phyloP scores from a whole-genome alignment of 2,113 vertebrate species.

The Poecilia latipinna region DNA sequence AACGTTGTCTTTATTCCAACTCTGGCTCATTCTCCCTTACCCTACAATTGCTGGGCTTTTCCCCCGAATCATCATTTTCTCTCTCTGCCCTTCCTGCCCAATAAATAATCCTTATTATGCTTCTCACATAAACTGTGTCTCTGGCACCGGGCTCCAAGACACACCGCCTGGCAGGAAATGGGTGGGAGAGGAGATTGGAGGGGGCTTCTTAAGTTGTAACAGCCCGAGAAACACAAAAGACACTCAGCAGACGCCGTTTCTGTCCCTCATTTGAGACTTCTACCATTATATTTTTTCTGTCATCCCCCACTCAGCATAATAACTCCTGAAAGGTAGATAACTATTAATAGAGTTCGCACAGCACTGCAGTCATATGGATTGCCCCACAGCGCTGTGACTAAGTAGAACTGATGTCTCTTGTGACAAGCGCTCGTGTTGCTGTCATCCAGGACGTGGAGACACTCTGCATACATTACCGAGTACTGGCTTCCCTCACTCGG shows the following conservation, averaged over 20 bases:
- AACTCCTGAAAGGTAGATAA: slow-evolving; percentile 81
- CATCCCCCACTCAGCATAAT: slow-evolving; percentile 76
- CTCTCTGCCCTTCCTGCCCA: slow-evolving; percentile 40
- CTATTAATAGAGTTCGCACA: slow-evolving; percentile 80
- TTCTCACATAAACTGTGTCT: slow-evolving; percentile 66
- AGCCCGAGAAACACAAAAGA: slow-evolving; percentile 54
- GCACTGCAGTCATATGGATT: slow-evolving; percentile 78
- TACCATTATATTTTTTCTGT: slow-evolving; percentile 69
- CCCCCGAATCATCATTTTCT: slow-evolving; percentile 12
- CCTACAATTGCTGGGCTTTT: slow-evolving; percentile 28
- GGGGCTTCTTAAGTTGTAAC: slow-evolving; percentile 38
- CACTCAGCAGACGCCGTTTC: slow-evolving; percentile 51
- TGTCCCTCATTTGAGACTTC: slow-evolving; percentile 64
- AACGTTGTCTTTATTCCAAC: neutral
- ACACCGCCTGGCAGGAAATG: slow-evolving; percentile 44
- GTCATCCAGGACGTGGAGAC: slow-evolving; percentile 75
- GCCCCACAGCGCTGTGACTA: slow-evolving; percentile 76
- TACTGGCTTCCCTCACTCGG: slow-evolving; percentile 50
- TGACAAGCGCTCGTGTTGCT: slow-evolving; percentile 76
- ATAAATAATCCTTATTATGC: slow-evolving; percentile 73
- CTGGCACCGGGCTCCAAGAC: slow-evolving; percentile 52
- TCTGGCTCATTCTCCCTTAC: slow-evolving; percentile 27
- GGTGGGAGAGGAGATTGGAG: slow-evolving; percentile 43
- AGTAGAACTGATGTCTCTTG: slow-evolving; percentile 80
- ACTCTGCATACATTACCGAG: slow-evolving; percentile 77